Evolutionary conservation across 1,140 invertebrate genomes (phyloP), one percentile per base, ranked within the genome.

Genomic region (Penaeus vannamei): DNA sequence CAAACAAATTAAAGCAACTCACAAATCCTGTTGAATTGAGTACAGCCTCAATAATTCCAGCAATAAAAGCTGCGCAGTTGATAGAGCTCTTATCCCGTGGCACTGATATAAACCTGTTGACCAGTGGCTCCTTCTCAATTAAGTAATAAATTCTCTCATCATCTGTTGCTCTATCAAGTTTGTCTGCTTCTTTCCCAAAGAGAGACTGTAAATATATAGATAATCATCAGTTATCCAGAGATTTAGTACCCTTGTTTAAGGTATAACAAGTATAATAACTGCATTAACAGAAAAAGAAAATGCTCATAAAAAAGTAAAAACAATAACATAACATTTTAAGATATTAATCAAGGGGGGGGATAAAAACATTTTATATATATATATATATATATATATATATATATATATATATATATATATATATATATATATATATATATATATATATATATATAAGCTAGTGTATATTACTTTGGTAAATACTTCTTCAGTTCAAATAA

Each of bases 151-250:
- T 99, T 90, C 96, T 95, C 92, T 99, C 98, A 94, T 99, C 98
- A 94, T 99, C 98, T 94, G 99, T 99, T 19, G 98, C 98, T 94
- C 99, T 97, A 93, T 99, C 99, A 86, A 99, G 93, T 93, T 99
- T 99, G 92, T 99, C 99, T 83, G 98, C 98, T 94, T 99, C 99
- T 92, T 97, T 97, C 20, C 98, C 98, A 95, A 99, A 99, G 2
- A 99, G 94, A 86, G 96, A 97, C 96, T 97, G 92, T 61, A 95
- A 94, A 81, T 91, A 29, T 77, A 61, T 77, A 87, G 36, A 81
- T 29, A 42, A 89, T 2, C 1, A 46, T 20, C 42, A 42, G 53
- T 32, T 87, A 82, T 46, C 17, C 53, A 66, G 23, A 5, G 10
- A 53, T 19, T 22, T 80, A 91, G 80, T 84, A 64, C 77, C 12